Conservation (phyloP, 2,113 vertebrate genomes). For the Physeter macrocephalus region DNA sequence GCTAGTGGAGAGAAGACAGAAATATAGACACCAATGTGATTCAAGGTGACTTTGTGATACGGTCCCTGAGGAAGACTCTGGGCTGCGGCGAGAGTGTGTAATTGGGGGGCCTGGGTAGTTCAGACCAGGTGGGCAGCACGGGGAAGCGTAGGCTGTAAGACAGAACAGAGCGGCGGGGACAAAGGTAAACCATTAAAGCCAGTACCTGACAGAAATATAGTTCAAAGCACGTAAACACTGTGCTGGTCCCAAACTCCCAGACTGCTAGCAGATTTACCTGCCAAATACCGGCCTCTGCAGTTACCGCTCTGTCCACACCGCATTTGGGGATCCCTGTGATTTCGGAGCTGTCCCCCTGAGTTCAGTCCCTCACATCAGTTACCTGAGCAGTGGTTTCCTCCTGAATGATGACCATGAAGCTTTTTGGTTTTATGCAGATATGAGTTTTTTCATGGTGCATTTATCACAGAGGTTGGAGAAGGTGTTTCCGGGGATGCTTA, state of each 20-base stretch:
- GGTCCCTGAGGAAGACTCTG: neutral
- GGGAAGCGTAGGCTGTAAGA: fast-evolving
- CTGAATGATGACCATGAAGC: too few relatives aligned
- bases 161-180: neutral
- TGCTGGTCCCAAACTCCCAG: neutral
- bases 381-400: fast-evolving
- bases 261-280: neutral
- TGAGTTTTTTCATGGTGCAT: neutral
- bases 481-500: neutral
- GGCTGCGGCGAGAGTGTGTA: neutral
- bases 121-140: neutral
- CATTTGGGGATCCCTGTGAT: neutral
- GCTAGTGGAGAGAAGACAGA: neutral
- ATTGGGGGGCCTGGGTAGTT: neutral
- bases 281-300: neutral
- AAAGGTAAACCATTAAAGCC: fast-evolving
- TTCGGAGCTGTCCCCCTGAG: fast-evolving
- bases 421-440: neutral
- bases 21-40: neutral
- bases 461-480: neutral
- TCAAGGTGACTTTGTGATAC: too few relatives aligned
- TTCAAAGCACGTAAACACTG: too few relatives aligned
- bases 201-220: too few relatives aligned
- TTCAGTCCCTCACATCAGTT: fast-evolving
- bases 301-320: neutral